phyloP scores from a whole-genome alignment of 2,797 vertebrate species.

The Carduelis carduelis region DNA sequence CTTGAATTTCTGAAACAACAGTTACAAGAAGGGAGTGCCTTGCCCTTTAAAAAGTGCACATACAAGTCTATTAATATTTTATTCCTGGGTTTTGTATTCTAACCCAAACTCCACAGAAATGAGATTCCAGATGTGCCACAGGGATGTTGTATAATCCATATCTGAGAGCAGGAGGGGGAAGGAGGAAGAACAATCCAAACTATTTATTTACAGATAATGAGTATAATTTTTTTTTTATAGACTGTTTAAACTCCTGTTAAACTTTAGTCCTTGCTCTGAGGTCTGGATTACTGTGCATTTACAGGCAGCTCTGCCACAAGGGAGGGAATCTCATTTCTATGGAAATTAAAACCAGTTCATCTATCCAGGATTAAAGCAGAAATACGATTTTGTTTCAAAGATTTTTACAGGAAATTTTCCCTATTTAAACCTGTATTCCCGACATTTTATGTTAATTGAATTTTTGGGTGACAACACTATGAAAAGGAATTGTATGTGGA shows the following conservation, averaged over 20 bases:
- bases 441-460: constrained; percentile 9
- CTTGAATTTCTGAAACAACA: background rate
- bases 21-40: background rate
- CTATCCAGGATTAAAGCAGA: constrained; percentile 18
- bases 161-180: background rate
- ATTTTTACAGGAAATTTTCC: background rate
- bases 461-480: background rate
- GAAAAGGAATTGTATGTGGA: background rate
- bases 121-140: background rate
- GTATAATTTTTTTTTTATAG: background rate
- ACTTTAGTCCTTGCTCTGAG: background rate
- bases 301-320: background rate
- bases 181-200: background rate
- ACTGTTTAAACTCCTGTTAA: constrained; percentile 15
- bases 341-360: constrained; percentile 42
- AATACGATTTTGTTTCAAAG: constrained; percentile 30
- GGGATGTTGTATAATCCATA: background rate
- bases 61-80: background rate
- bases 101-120: constrained; percentile 36
- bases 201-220: constrained; percentile 4
- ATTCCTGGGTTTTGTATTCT: background rate
- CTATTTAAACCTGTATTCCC: background rate
- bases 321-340: constrained; percentile 46
- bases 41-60: background rate
- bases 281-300: background rate